Base-by-base conservation (phyloP, 2,888 invertebrate genomes). In the Neoaliturus tenellus region DNA sequence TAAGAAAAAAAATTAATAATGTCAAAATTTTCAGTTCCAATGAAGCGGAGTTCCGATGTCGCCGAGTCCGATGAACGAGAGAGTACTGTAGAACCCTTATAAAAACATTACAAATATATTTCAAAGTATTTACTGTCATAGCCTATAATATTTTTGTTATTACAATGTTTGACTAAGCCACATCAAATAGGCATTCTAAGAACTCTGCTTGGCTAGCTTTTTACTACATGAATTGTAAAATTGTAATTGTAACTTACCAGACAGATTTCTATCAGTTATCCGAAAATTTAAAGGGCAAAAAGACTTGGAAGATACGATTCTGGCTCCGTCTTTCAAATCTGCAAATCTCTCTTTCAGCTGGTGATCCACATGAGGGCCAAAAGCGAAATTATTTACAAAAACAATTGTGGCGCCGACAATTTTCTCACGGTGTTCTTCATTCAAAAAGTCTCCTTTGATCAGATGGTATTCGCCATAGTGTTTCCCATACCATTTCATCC, bases 361-460 rank as follows among this genome's bases (percentile, higher is more conserved):
- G 91, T 99, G 98, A 92, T 99, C 99, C 35, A 99, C 98, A 87
- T 95, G 95, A 33, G 99, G 98, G 14, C 98, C 98, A 91, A 99
- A 99, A 58, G 99, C 99, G 92, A 98, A 99, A 93, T 99, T 99
- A 92, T 99, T 99, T 55, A 99, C 99, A 92, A 99, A 99, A 85
- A 99, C 98, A 89, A 99, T 96, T 48, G 98, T 96, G 14, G 98
- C 96, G 88, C 96, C 95, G 88, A 97, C 98, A 88, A 99, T 98
- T 91, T 96, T 97, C 90, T 99, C 98, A 87, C 97, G 95, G 91
- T 98, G 97, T 89, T 97, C 96, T 89, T 97, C 96, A 88, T 95
- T 94, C 87, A 99, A 92, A 91, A 99, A 99, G 91, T 99, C 99
- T 62, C 99, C 99, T 89, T 97, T 97, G 87, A 98, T 94, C 88